Conservation (phyloP, 2,797 vertebrate genomes). For the Rallus crepitans region DNA sequence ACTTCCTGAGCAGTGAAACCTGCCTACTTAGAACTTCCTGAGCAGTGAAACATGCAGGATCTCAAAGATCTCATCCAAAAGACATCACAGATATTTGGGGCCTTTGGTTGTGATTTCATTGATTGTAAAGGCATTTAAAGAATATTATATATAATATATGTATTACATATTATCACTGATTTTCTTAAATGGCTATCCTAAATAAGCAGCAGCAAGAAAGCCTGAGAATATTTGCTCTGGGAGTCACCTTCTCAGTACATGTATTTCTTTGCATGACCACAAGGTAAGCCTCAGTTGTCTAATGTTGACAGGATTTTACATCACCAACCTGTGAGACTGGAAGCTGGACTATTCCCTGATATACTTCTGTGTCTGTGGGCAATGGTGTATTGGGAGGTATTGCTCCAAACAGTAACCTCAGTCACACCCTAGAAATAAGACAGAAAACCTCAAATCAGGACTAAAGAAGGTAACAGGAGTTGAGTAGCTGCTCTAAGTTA, state of each 20-base stretch:
- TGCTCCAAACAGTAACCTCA: neutral
- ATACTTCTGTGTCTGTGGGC: fast-evolving
- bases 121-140: neutral
- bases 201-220: neutral
- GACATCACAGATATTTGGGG: neutral
- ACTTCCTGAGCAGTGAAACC: neutral
- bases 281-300: neutral
- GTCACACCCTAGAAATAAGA: neutral
- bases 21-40: neutral
- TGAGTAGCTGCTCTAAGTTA: neutral
- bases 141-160: neutral
- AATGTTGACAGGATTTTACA: neutral
- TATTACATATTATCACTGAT: neutral
- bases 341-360: fast-evolving
- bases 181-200: neutral
- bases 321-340: neutral
- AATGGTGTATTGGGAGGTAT: neutral
- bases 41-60: neutral
- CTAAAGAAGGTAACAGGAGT: neutral
- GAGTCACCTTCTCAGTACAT: neutral
- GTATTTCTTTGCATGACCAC: neutral
- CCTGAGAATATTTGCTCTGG: neutral
- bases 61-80: neutral
- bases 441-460: neutral
- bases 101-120: neutral